These are phyloP conservation scores for Stomatorhinus walkeri DNA, from an alignment of 2,797 vertebrate genomes.

Conservation along the genomic window DNA sequence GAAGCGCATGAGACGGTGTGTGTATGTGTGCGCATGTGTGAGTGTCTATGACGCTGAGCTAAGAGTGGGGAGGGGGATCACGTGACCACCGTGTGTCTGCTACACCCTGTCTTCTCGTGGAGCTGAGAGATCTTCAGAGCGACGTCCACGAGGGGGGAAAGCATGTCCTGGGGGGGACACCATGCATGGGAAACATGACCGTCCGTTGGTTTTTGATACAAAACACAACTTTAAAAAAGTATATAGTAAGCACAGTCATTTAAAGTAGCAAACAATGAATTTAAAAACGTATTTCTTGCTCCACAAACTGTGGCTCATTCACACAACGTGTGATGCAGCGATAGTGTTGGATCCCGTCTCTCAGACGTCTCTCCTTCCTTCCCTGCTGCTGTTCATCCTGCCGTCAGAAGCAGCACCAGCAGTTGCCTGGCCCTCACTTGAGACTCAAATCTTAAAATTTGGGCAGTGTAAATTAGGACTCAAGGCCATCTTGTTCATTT, in stretches of 20 bases:
- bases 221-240: background rate
- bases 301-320: background rate
- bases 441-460: background rate
- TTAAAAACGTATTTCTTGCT: background rate
- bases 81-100: slow-evolving; percentile 87
- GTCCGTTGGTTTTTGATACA: no score
- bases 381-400: background rate
- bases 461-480: background rate
- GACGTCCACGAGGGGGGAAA: slow-evolving; percentile 88
- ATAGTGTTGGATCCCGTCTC: background rate
- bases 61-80: slow-evolving; percentile 50
- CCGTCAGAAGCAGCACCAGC: no score
- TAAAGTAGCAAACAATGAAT: background rate
- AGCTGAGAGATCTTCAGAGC: slow-evolving; percentile 88
- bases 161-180: slow-evolving; percentile 70
- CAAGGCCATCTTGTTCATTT: background rate
- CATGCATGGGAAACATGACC: background rate
- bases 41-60: background rate
- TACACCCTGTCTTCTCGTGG: slow-evolving; percentile 77
- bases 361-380: background rate
- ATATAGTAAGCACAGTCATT: background rate
- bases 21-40: slow-evolving; percentile 19
- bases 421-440: background rate
- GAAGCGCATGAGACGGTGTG: background rate
- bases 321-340: background rate